Evolutionary conservation across 2,113 vertebrate species (phyloP), one percentile per base, ranked within the genome.

Genomic region (Cynoglossus semilaevis): DNA sequence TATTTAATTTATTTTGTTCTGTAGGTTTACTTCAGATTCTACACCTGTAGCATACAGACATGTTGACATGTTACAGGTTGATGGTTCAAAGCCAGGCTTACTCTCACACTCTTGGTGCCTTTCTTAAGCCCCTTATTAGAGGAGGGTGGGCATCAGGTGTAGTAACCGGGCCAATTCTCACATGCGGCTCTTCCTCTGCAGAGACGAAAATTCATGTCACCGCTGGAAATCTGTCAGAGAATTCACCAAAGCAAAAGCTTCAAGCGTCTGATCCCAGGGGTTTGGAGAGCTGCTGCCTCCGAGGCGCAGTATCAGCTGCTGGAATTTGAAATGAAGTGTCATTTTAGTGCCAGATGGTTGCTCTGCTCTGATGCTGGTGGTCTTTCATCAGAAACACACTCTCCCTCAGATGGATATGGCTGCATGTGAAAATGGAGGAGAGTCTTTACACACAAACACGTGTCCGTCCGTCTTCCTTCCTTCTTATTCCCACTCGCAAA

Each of bases 311-410:
- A 54, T 56, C 57, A 15, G 71, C 70, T 42, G 50, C 59, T 58
- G 1, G 15, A 58, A 80, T 75, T 74, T 29, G 61, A 81, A 77
- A 85, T 75, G 17, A 84, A 85, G 81, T 83, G 72, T 81, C 77
- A 79, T 51, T 58, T 87, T 81, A 79, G 71, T 82, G 71, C 68
- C 80, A 70, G 66, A 14, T 64, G 63, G 76, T 77, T 67, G 75
- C 72, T 35, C 69, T 1, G 2, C 69, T 63, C 59, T 65, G 64
- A 56, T 49, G 36, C 69, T 14, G n/a, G 43, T 40, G 50, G 64
- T 29, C 48, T 14, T 1, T 63, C 47, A 37, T 65, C 53, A 15
- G 58, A 75, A 70, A 71, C 22, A 69, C 63, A 76, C 43, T 58
- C 35, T 5, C 68, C 65, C 42, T 67, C 9, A 9, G 51, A 70